Evolutionary conservation across 2,113 vertebrate species (phyloP).

Genomic region (Petromus typicus): DNA sequence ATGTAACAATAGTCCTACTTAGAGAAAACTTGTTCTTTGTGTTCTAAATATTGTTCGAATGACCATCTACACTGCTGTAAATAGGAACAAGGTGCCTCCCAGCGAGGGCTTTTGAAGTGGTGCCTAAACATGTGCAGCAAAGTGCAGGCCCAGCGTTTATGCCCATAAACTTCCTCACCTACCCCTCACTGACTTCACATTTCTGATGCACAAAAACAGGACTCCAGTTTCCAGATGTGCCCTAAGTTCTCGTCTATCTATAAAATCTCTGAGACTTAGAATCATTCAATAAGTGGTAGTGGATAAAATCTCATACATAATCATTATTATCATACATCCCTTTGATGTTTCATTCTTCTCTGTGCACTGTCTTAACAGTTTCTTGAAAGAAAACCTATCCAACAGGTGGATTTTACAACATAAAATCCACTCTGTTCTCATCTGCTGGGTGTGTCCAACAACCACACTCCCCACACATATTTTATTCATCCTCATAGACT

Average conservation of each 20-base stretch:
- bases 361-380: not conserved
- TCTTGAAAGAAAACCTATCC: not conserved
- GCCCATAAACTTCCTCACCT: not conserved
- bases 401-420: not conserved
- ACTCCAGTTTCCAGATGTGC: not conserved
- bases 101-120: not conserved
- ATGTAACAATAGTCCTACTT: not conserved
- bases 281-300: not conserved
- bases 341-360: not conserved
- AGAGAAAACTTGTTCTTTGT: not conserved
- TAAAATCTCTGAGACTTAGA: not conserved
- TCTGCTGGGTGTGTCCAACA: fast-evolving
- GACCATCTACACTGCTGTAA: not conserved
- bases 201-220: not conserved
- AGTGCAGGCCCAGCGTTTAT: too few relatives aligned
- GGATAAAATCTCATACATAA: not conserved
- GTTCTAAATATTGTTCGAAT: not conserved
- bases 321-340: not conserved
- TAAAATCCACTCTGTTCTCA: not conserved
- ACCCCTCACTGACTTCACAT: not conserved
- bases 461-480: not conserved
- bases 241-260: not conserved
- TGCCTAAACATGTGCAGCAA: not conserved
- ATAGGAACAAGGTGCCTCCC: not conserved
- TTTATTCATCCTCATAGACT: not conserved